Percentiles rank a stretch among this genome's conserved stretches.
Evolutionary conservation across 2,113 vertebrate genomes (phyloP).

Genomic region (Oncorhynchus masou): DNA sequence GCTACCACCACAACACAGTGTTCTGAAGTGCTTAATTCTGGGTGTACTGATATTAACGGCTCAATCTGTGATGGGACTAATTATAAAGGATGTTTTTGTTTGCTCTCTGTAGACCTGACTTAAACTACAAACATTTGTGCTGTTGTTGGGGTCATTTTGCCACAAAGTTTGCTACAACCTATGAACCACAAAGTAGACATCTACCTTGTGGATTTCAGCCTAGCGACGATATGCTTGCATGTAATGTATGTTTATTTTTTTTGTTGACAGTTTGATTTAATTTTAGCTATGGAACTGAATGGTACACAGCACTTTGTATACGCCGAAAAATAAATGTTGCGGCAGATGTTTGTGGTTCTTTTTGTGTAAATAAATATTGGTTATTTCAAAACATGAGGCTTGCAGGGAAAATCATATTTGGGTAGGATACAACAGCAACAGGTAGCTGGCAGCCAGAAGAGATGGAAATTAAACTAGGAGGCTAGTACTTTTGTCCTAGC

Average conservation of each 20-base stretch:
- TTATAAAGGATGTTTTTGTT: constrained; percentile 7
- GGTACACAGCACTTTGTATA: constrained; percentile 49
- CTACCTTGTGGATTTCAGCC: constrained; percentile 35
- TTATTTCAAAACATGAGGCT: too few relatives aligned
- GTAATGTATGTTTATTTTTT: constrained; percentile 37
- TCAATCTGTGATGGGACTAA: constrained; percentile 12
- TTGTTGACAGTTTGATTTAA: constrained; percentile 9
- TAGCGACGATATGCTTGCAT: constrained; percentile 37
- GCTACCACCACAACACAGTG: constrained; percentile 21
- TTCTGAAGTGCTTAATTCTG: constrained; percentile 47
- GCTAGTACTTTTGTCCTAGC: too few relatives aligned
- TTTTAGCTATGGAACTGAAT: constrained; percentile 40
- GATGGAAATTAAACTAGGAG: too few relatives aligned
- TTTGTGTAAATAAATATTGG: neutral
- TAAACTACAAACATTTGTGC: constrained; percentile 20
- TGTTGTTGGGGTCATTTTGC: constrained; percentile 34
- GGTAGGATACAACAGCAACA: too few relatives aligned
- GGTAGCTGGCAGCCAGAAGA: too few relatives aligned
- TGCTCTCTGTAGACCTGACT: constrained; percentile 26
- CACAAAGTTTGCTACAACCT: constrained; percentile 36
- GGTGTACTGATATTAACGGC: constrained; percentile 5
- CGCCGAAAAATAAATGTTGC: constrained; percentile 60
- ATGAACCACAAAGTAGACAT: constrained; percentile 47
- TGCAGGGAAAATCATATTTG: too few relatives aligned
- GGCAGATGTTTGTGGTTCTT: constrained; percentile 12